Conservation (phyloP, 2,797 vertebrate genomes). For the Cirrhinus mrigala region DNA sequence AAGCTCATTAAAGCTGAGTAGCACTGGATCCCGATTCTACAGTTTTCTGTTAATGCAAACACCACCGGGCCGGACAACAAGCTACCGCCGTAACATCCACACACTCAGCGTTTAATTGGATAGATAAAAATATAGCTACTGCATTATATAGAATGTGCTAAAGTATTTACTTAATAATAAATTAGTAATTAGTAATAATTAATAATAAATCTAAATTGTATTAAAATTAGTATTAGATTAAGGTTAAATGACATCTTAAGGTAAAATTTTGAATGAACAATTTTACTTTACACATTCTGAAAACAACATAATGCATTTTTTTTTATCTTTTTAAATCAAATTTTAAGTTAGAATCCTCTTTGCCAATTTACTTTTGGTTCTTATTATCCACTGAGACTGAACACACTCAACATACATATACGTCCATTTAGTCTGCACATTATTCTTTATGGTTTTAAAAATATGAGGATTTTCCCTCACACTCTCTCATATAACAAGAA, state of each 20-base stretch:
- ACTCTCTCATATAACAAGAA: conserved; percentile 20
- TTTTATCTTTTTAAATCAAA: neutral
- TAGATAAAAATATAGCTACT: neutral
- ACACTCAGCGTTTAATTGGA: neutral
- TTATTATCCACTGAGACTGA: neutral
- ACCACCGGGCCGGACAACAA: neutral
- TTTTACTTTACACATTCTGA: neutral
- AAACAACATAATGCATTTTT: neutral
- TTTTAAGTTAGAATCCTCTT: neutral
- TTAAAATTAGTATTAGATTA: neutral
- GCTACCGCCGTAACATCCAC: neutral
- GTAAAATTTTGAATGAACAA: neutral
- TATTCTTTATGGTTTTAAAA: conserved; percentile 7
- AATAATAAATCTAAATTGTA: neutral
- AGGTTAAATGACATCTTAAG: neutral
- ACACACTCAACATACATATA: neutral
- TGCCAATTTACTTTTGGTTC: neutral
- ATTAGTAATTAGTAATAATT: neutral
- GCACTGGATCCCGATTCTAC: neutral
- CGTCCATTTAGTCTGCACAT: neutral
- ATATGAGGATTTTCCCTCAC: conserved; percentile 18
- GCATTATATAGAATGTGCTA: neutral
- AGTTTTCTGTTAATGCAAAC: conserved; percentile 6
- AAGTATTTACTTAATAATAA: neutral
- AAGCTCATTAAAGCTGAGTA: conserved; percentile 30